Conservation (phyloP, 1,140 invertebrate genomes). For the Leptopilina boulardi region DNA sequence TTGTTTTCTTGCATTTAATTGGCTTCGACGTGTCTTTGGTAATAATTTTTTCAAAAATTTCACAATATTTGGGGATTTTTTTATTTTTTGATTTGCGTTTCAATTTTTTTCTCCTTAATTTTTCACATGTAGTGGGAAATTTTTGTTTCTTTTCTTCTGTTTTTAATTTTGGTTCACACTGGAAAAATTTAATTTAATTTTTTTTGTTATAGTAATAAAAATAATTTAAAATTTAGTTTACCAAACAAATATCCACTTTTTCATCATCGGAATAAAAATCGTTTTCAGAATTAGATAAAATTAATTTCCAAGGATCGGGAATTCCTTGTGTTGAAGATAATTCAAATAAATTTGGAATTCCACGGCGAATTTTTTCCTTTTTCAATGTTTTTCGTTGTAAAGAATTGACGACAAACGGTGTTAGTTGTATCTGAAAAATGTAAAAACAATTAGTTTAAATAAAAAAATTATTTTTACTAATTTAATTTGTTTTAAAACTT, state of each 20-base stretch:
- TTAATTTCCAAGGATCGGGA: constrained; percentile 56
- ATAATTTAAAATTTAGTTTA: constrained; percentile 11
- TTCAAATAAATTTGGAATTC: constrained; percentile 50
- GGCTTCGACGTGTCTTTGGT: background rate
- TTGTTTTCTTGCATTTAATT: background rate
- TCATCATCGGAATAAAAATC: background rate
- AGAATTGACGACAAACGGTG: constrained; percentile 30
- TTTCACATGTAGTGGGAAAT: constrained; percentile 30
- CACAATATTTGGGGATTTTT: background rate
- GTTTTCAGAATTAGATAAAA: constrained; percentile 11
- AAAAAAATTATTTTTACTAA: too few species aligned
- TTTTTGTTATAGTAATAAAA: constrained; percentile 38
- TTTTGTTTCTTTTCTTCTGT: constrained; percentile 15
- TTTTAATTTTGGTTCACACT: constrained; percentile 43
- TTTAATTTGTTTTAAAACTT: too few species aligned
- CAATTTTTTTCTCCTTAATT: background rate
- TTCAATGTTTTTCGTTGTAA: constrained; percentile 4
- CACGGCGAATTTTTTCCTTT: constrained; percentile 19
- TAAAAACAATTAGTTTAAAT: background rate
- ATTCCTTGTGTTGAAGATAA: constrained; percentile 54
- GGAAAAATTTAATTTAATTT: constrained; percentile 35
- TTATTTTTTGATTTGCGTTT: too few species aligned
- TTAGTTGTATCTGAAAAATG: background rate
- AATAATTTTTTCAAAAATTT: background rate
- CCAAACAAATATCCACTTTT: constrained; percentile 15